Conservation (phyloP, 2,797 vertebrate species). For the Pempheris klunzingeri region DNA sequence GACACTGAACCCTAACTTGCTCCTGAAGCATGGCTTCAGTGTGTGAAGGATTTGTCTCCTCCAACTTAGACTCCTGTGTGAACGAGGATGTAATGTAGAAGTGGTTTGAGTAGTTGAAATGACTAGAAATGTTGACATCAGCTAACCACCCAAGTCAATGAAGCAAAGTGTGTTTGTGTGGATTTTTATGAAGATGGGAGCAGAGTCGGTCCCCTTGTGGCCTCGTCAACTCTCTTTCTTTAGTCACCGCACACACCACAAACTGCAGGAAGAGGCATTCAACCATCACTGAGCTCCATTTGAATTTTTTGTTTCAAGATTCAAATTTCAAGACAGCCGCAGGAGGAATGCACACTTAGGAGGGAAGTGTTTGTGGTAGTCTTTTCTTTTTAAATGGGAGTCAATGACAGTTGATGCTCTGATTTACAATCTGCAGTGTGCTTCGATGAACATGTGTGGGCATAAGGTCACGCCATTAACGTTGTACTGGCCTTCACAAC, state of each 20-base stretch:
- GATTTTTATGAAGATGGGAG: not conserved
- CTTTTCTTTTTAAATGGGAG: not conserved
- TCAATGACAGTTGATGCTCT: not conserved
- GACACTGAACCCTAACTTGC: no score
- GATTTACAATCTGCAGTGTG: not conserved
- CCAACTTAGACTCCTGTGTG: no score
- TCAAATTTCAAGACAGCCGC: no score
- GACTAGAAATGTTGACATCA: not conserved
- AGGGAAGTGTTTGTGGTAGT: no score
- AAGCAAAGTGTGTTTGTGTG: not conserved
- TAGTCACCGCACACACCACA: not conserved
- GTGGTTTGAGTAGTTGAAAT: no score
- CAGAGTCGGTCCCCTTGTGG: not conserved
- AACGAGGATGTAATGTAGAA: no score
- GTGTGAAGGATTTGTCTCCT: no score
- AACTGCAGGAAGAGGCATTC: not conserved
- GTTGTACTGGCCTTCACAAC: not conserved
- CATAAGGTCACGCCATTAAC: not conserved
- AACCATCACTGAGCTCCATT: not conserved
- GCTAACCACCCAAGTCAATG: not conserved
- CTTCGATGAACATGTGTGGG: not conserved
- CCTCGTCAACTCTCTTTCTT: not conserved
- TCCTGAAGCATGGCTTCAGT: no score
- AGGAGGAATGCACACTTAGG: no score
- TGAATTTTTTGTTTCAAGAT: no score